Evolutionary conservation across 2,888 invertebrate species (phyloP).

Genomic region (Dryocosmus kuriphilus): DNA sequence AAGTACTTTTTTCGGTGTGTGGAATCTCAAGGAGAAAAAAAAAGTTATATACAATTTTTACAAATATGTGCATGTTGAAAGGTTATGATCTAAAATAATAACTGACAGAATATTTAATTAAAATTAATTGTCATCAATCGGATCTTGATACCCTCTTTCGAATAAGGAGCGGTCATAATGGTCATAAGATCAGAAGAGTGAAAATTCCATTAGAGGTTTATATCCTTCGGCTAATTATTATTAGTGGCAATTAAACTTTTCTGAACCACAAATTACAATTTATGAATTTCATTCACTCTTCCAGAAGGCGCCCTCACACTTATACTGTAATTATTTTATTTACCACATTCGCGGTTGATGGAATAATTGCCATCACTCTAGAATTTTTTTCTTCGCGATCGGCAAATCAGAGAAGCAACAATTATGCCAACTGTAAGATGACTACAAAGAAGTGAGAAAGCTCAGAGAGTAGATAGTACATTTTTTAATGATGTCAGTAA

Average conservation of each 20-base stretch:
- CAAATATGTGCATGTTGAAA: no score
- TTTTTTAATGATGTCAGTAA: slow-evolving; percentile 14
- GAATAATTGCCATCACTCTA: not conserved
- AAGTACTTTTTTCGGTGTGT: no score
- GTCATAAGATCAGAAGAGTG: not conserved
- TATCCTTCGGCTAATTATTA: not conserved
- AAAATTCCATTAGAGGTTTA: not conserved
- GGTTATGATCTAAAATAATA: no score
- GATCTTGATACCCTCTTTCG: no score
- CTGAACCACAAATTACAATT: not conserved
- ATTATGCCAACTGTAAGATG: slow-evolving; percentile 5
- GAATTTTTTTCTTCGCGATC: not conserved
- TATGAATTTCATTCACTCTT: slow-evolving; percentile 5
- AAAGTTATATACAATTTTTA: no score
- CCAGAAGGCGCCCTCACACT: not conserved
- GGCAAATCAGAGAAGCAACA: not conserved
- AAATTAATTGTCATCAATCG: no score
- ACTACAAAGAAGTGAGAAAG: not conserved
- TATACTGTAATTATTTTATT: not conserved
- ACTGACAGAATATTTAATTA: no score
- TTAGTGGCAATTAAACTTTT: not conserved
- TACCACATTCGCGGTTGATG: not conserved
- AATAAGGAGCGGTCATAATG: not conserved
- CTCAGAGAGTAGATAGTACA: slow-evolving; percentile 1
- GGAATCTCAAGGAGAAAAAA: no score